phyloP scores from a whole-genome alignment of 2,113 vertebrate genomes.

The Alaudala cheleensis region DNA sequence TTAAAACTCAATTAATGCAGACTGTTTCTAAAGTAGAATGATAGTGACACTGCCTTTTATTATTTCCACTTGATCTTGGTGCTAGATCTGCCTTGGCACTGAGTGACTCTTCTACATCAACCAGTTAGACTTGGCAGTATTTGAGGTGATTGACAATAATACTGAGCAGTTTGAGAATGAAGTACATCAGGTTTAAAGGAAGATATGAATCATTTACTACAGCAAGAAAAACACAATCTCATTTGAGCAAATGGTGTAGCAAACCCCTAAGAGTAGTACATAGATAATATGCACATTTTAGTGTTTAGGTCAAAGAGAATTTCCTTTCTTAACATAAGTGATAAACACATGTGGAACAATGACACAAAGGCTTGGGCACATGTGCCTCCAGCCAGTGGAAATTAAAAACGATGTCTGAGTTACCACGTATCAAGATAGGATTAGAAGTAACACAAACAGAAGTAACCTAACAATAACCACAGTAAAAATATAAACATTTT shows the following conservation, averaged over 20 bases:
- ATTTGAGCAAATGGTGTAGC: not conserved
- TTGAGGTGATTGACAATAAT: not conserved
- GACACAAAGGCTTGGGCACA: not conserved
- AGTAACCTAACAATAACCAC: not conserved
- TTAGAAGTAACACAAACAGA: not conserved
- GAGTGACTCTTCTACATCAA: not conserved
- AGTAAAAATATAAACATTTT: not conserved
- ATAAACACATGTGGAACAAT: not conserved
- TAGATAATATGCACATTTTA: not conserved
- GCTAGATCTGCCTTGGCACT: not conserved
- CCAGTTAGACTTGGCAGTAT: not conserved
- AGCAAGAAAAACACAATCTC: not conserved
- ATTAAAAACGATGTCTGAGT: not conserved
- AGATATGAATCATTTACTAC: not conserved
- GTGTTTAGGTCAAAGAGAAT: not conserved
- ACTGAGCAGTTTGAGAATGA: not conserved
- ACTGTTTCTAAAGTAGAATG: not conserved
- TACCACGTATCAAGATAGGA: not conserved
- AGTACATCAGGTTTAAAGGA: not conserved
- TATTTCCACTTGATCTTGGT: rapidly evolving
- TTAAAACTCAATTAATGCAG: not conserved
- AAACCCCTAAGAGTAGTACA: not conserved
- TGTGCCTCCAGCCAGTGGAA: not conserved
- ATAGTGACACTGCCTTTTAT: not conserved
- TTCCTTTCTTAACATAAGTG: not conserved